Base-by-base conservation (phyloP, 2,888 invertebrate genomes). In the Chelonus formosanus region DNA sequence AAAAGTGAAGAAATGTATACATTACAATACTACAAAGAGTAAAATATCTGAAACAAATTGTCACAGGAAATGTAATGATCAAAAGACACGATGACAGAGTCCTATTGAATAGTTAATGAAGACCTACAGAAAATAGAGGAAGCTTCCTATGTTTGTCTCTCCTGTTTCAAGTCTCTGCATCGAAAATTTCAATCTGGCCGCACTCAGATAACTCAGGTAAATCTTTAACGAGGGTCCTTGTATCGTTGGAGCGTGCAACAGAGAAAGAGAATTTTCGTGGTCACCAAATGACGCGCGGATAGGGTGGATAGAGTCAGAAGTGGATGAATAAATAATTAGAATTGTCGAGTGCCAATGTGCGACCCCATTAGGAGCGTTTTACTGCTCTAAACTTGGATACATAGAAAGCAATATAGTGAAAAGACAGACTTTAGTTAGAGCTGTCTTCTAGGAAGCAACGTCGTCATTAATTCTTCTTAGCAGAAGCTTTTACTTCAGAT, bases 181-280 rank as follows among this genome's bases (percentile, higher is more conserved):
- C 78, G 79, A 75, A 82, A 81, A 84, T 83, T 81, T 82, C 82
- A 81, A 83, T 82, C 81, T 77, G 76, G 77, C 73, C 76, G 72
- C 75, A 75, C 77, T 74, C 75, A 73, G 81, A 84, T 82, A 82
- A 82, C 79, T 81, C 76, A 76, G 70, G 59, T 83, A 77, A 83
- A 84, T 83, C 76, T 82, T 84, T 83, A 80, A 84, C 77, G 75
- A 78, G 78, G 78, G 78, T 79, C 78, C 75, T 72, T 73, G 58
- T 45, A 63, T 65, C 59, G 52, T 60, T 47, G 44, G 7, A 59
- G 47, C 67, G 71, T 61, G 71, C 65, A 70, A 68, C 66, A 71
- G 62, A 69, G 67, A 61, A 64, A 34, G 67, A 50, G 43, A 59
- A 65, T 65, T 64, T 56, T 61, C 68, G 70, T 65, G 71, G 66